Conservation (phyloP, 2,113 vertebrate genomes). For the Oryzias woworae region DNA sequence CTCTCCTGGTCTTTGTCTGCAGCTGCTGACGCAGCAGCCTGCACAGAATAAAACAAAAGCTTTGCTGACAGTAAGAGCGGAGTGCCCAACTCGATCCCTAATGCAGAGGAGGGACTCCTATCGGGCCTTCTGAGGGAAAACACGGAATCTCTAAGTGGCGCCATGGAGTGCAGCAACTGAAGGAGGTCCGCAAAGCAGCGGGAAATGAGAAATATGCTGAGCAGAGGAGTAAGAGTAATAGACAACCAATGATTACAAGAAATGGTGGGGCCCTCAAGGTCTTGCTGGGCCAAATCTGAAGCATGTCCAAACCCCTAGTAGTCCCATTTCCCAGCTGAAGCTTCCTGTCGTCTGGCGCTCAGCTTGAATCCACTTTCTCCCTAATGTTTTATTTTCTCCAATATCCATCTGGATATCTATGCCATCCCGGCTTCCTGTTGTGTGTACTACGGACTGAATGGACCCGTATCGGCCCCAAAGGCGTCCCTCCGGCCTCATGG, state of each 20-base stretch:
- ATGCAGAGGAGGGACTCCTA: conserved; percentile 9
- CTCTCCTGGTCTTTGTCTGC: background rate
- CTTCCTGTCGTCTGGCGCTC: conserved; percentile 25
- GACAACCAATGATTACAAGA: conserved; percentile 11
- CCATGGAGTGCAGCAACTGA: conserved; percentile 19
- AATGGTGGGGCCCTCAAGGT: conserved; percentile 13
- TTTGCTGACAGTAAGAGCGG: conserved; percentile 13
- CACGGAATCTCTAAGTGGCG: conserved; percentile 10
- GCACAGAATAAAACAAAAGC: conserved; percentile 1
- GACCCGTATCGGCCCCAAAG: conserved; percentile 9
- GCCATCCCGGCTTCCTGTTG: background rate
- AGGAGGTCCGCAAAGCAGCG: conserved; percentile 3
- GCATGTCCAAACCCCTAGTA: conserved; percentile 15
- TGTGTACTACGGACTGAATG: background rate
- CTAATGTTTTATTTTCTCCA: conserved; percentile 14
- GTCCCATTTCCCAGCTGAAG: conserved; percentile 27
- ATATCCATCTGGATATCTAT: conserved; percentile 20
- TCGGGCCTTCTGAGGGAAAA: conserved; percentile 8
- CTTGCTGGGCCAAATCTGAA: conserved; percentile 46
- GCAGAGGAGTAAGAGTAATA: conserved; percentile 3
- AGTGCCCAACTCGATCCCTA: background rate
- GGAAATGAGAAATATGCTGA: conserved; percentile 16
- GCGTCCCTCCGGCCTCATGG: conserved; percentile 6
- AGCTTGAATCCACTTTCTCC: conserved; percentile 25
- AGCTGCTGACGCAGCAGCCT: conserved; percentile 12